Evolutionary conservation across 2,113 vertebrate species (phyloP).

Genomic region (Gallinago jamesoni): DNA sequence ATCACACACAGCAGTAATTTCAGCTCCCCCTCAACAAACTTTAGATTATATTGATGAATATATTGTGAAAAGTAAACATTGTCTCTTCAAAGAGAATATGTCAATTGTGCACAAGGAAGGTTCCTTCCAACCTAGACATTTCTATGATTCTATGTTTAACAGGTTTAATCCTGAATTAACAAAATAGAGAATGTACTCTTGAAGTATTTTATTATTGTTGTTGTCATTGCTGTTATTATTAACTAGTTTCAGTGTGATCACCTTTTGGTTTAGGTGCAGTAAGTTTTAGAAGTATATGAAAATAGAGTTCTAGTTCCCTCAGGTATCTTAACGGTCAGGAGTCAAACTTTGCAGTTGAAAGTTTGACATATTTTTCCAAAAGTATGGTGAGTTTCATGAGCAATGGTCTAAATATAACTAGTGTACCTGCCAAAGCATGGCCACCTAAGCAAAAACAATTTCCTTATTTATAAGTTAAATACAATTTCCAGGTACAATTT

Average conservation of each 20-base stretch:
- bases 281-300: neutral
- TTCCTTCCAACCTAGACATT: no score
- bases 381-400: neutral
- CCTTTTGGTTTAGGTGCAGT: neutral
- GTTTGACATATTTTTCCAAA: neutral
- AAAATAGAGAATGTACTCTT: neutral
- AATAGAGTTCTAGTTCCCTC: neutral
- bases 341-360: neutral
- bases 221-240: neutral
- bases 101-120: neutral
- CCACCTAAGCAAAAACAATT: neutral
- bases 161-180: neutral
- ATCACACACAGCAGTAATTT: neutral
- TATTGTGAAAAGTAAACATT: neutral
- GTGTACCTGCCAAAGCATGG: neutral
- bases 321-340: neutral
- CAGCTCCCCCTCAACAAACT: neutral
- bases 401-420: neutral
- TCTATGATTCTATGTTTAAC: neutral
- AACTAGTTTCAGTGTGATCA: neutral
- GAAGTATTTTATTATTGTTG: neutral
- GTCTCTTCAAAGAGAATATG: neutral
- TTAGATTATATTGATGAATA: neutral
- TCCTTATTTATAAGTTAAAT: neutral
- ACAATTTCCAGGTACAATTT: neutral